A percentile compares a stretch with the other conserved stretches of the same genome.
phyloP scores from a whole-genome alignment of 2,113 vertebrate species.

The Noturus placidus region DNA sequence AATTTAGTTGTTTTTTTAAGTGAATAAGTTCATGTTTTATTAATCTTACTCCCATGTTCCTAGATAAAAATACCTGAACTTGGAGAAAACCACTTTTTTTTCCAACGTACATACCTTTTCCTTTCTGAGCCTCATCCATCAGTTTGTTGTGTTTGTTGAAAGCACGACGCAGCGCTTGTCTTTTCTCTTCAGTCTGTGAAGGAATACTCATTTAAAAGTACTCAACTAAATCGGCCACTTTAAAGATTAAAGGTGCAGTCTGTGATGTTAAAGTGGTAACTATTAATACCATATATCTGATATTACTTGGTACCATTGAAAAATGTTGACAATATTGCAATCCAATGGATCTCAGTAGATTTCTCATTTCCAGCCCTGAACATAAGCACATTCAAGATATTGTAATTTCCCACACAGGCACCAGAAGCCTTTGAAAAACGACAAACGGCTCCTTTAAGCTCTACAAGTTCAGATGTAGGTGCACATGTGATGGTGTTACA shows the following conservation, averaged over 20 bases:
- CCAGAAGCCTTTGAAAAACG: background rate
- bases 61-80: background rate
- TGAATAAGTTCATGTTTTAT: background rate
- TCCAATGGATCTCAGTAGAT: background rate
- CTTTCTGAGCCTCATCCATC: conserved; percentile 88
- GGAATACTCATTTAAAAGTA: background rate
- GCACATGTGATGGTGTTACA: background rate
- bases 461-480: background rate
- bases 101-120: conserved; percentile 76
- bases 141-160: conserved; percentile 87
- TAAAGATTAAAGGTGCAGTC: background rate
- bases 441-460: background rate
- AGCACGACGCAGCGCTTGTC: conserved; percentile 79
- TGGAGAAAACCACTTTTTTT: background rate
- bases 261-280: background rate
- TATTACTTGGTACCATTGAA: background rate
- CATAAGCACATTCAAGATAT: background rate
- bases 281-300: background rate
- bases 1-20: too few relatives aligned
- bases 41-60: background rate
- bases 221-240: background rate
- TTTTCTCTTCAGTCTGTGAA: conserved; percentile 70
- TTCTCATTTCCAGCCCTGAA: background rate
- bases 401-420: background rate
- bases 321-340: background rate